Base-by-base conservation (phyloP, 2,888 invertebrate species). In the Petrophora chlorosata region DNA sequence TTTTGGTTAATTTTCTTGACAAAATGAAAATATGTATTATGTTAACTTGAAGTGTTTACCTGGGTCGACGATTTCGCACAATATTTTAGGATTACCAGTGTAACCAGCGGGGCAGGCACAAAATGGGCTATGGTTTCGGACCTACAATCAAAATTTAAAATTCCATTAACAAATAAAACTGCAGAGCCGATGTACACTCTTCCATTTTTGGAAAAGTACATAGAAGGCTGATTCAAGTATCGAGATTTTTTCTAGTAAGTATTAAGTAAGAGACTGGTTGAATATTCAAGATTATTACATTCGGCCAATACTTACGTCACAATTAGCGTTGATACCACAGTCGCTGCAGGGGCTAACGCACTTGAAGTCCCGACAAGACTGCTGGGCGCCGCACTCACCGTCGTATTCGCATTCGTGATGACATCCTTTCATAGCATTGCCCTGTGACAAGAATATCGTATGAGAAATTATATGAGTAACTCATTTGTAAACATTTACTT, bases 341-440 rank as follows among this genome's bases (percentile, higher is more conserved):
- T 93, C 91, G 10, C 94, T 94, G 68, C 97, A 97, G 2, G 96
- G 95, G 79, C 96, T 95, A 39, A 95, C 91, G 73, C 97, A n/a
- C n/a, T n/a, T n/a, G n/a, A n/a, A n/a, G n/a, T n/a, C n/a, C n/a
- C n/a, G n/a, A n/a, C n/a, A n/a, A n/a, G n/a, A n/a, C n/a, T n/a
- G n/a, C n/a, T n/a, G n/a, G n/a, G n/a, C n/a, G n/a, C n/a, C n/a
- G n/a, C n/a, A n/a, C n/a, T n/a, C n/a, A n/a, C n/a, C n/a, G n/a
- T n/a, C n/a, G n/a, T n/a, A n/a, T n/a, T n/a, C n/a, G n/a, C n/a
- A n/a, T n/a, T n/a, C n/a, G n/a, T n/a, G n/a, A n/a, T n/a, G n/a
- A n/a, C n/a, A n/a, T n/a, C n/a, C n/a, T n/a, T n/a, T n/a, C n/a
- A n/a, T n/a, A n/a, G n/a, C n/a, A n/a, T n/a, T n/a, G n/a, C n/a